phyloP scores from a whole-genome alignment of 2,113 vertebrate genomes.

The Paracanthobrama guichenoti region DNA sequence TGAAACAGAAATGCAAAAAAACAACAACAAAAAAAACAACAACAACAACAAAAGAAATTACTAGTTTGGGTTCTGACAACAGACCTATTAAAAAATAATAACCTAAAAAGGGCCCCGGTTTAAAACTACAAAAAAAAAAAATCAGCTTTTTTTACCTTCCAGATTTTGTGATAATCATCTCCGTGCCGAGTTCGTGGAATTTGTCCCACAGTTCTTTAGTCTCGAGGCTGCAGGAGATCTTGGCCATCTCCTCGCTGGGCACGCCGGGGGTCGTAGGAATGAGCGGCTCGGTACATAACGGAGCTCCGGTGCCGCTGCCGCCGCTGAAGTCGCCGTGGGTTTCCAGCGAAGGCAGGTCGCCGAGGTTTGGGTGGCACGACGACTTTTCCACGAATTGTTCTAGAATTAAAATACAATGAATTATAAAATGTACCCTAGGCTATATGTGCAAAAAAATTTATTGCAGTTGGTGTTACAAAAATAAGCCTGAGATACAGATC shows the following conservation, averaged over 20 bases:
- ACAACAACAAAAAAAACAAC: too few relatives aligned
- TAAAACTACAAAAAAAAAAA: neutral
- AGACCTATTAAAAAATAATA: neutral
- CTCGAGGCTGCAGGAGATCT: slow-evolving; percentile 94
- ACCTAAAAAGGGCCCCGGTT: neutral
- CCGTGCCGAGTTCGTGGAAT: slow-evolving; percentile 95
- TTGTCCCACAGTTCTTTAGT: slow-evolving; percentile 99
- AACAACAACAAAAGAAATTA: too few relatives aligned
- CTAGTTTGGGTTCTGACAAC: neutral
- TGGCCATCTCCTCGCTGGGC: slow-evolving; percentile 97
- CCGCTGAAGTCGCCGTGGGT: slow-evolving; percentile 81
- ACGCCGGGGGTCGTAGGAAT: slow-evolving; percentile 90
- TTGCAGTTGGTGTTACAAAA: neutral
- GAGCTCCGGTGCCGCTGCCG: slow-evolving; percentile 49
- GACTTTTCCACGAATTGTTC: slow-evolving; percentile 98
- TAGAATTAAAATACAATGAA: slow-evolving; percentile 58
- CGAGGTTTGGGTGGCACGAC: slow-evolving; percentile 84
- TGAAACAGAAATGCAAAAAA: neutral
- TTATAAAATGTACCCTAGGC: neutral
- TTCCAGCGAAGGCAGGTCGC: slow-evolving; percentile 85
- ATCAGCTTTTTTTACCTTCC: slow-evolving; percentile 79
- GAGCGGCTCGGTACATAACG: slow-evolving; percentile 90
- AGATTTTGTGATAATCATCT: slow-evolving; percentile 99
- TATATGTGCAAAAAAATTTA: neutral
- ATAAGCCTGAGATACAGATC: neutral